Conservation (phyloP, 2,797 vertebrate genomes). For the Catostomus latipinnis region DNA sequence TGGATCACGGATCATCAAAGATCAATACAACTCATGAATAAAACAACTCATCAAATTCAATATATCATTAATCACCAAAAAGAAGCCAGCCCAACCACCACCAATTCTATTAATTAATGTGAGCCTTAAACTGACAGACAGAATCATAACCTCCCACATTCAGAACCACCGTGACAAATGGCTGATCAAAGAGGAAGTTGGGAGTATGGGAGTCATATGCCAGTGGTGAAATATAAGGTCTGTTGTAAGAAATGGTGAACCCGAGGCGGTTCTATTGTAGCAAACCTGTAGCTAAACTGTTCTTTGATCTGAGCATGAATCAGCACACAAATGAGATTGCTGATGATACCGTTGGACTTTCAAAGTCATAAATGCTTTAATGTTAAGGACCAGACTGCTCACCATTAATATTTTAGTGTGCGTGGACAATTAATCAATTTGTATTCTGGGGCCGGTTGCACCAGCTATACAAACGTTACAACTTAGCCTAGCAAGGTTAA, state of each 20-base stretch:
- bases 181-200: slow-evolving; percentile 36
- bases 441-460: no score
- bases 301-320: slow-evolving; percentile 19
- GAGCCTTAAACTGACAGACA: slow-evolving; percentile 12
- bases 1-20: neutral
- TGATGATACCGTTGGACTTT: neutral
- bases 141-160: slow-evolving; percentile 23
- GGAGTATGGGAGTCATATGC: slow-evolving; percentile 26
- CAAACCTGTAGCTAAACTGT: slow-evolving; percentile 7
- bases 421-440: neutral
- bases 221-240: slow-evolving; percentile 28
- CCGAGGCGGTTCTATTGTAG: neutral
- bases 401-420: neutral
- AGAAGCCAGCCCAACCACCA: slow-evolving; percentile 25
- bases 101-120: slow-evolving; percentile 5
- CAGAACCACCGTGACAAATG: slow-evolving; percentile 21
- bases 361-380: neutral
- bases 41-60: neutral
- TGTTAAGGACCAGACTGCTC: neutral
- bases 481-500: no score
- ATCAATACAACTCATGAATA: slow-evolving; percentile 14
- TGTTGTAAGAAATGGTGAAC: slow-evolving; percentile 9
- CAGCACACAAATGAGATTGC: neutral
- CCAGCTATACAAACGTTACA: no score
- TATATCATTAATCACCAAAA: slow-evolving; percentile 5